Evolutionary conservation across 2,888 invertebrate genomes (phyloP), one percentile per base, ranked within the genome.

Genomic region (Tenthredo amoena): DNA sequence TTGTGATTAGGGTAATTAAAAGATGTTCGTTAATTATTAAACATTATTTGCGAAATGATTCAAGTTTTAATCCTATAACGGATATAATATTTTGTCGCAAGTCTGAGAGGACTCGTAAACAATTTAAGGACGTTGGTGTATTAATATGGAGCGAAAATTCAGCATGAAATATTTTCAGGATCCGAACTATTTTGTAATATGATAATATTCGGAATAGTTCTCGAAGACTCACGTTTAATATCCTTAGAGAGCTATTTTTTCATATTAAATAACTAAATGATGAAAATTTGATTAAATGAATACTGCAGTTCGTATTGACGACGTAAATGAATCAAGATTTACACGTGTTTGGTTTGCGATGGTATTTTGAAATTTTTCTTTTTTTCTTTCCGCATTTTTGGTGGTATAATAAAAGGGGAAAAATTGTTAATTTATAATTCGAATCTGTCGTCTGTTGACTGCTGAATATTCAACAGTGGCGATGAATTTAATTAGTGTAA

Each of bases 391-490:
- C 7, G 21, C 26, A 40, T 15, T 4, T 31, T 26, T 31, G 5
- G 10, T 26, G 26, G 65, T 68, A 4, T 26, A 62, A 62, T 31
- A 21, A 62, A 62, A 15, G 62, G 62, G 12, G 18, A 58, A 34
- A 34, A 6, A 21, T 74, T 74, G 21, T 43, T 21, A 43, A 40
- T 74, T 74, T 9, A 43, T 40, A 74, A n/a, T 74, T 10, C 40
- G 18, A 74, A 43, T 74, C 43, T 10, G 74, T 74, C 43, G 21
- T 40, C 74, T 40, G 74, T 74, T 74, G 74, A 74, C 74, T 74
- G 40, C 43, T 74, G 74, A 74, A 74, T 74, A 74, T 74, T 74
- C 10, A 74, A 74, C 74, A 21, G n/a, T n/a, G 43, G 10, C 40
- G 43, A 74, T 43, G 74, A 74, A 43, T 74, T 43, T 21, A 40